Percentiles rank a stretch among this genome's conserved stretches.
Evolutionary conservation across 2,888 invertebrate genomes (phyloP).

Genomic region (Griposia aprilina): DNA sequence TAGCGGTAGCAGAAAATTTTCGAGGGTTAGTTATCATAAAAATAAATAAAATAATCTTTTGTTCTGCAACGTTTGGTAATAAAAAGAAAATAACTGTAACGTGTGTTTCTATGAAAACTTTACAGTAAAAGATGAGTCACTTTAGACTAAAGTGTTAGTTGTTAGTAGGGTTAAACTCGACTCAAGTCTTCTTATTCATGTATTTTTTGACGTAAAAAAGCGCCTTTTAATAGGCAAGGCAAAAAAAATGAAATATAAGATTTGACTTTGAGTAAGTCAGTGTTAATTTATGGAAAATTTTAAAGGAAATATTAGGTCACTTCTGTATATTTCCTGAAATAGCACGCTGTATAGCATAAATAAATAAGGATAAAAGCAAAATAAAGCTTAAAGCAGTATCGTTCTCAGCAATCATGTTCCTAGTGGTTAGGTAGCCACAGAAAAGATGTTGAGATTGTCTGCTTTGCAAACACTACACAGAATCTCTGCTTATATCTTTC

Average conservation of each 20-base stretch:
- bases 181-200: not conserved
- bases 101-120: not conserved
- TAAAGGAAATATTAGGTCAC: not conserved
- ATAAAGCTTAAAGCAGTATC: conserved; percentile 45
- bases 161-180: not conserved
- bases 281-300: rapidly evolving
- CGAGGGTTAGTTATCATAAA: not conserved
- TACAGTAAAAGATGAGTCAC: no score
- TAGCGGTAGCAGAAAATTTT: not conserved
- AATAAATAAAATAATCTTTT: not conserved
- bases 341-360: not conserved
- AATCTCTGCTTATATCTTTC: conserved; percentile 44
- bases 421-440: conserved; percentile 51
- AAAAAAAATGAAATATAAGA: not conserved
- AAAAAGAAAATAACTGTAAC: not conserved
- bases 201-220: not conserved
- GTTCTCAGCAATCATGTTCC: conserved; percentile 49
- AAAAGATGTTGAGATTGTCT: conserved; percentile 51
- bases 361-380: conserved; percentile 41
- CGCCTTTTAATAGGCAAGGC: not conserved
- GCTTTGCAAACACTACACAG: conserved; percentile 51
- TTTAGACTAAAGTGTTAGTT: not conserved
- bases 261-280: not conserved
- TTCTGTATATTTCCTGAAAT: not conserved
- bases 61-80: not conserved